A percentile compares a stretch with the other conserved stretches of the same genome.
Evolutionary conservation across 2,797 vertebrate species (phyloP).

Genomic region (Garrulus glandarius): DNA sequence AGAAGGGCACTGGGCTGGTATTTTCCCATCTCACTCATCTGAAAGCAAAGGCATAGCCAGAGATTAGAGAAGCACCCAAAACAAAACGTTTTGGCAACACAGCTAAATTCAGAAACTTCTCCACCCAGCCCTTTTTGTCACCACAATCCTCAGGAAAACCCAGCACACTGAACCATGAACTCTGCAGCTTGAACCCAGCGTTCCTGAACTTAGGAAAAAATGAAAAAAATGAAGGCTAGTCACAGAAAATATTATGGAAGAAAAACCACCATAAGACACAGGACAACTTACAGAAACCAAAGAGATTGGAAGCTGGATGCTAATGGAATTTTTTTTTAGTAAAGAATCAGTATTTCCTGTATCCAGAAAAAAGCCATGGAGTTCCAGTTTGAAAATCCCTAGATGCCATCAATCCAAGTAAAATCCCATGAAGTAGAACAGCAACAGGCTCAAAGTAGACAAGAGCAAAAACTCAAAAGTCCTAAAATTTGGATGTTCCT

Average conservation of each 20-base stretch:
- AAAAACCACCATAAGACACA: background rate
- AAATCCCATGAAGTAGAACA: background rate
- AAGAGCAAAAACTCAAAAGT: background rate
- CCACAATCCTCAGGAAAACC: background rate
- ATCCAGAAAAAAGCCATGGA: background rate
- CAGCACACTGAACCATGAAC: background rate
- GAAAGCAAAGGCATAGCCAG: background rate
- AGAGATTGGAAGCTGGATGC: background rate
- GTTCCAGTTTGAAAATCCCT: background rate
- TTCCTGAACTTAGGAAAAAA: rapidly evolving
- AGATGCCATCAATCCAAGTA: background rate
- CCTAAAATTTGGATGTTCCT: background rate
- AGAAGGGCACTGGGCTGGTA: background rate
- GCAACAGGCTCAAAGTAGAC: background rate
- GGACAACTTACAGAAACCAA: background rate
- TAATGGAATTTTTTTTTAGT: background rate
- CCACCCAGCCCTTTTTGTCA: background rate
- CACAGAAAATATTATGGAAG: background rate
- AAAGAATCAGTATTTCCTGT: background rate
- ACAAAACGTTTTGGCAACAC: background rate
- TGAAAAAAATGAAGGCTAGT: background rate
- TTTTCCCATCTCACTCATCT: background rate
- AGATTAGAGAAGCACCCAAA: background rate
- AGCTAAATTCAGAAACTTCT: background rate
- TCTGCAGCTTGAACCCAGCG: background rate